phyloP scores from a whole-genome alignment of 2,113 vertebrate genomes.

The Ceuthmochares aereus region DNA sequence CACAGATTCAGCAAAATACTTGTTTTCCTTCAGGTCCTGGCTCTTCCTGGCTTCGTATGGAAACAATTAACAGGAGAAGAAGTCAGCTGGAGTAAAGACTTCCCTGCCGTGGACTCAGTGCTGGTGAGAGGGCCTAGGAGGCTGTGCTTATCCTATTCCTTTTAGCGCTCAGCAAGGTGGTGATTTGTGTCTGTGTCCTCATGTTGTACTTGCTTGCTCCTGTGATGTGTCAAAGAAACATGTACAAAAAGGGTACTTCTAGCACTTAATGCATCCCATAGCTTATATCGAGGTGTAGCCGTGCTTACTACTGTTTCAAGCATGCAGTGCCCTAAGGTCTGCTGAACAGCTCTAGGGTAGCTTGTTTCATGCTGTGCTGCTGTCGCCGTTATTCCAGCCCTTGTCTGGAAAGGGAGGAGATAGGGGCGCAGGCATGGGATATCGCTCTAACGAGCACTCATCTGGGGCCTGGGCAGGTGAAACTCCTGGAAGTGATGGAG shows the following conservation, averaged over 20 bases:
- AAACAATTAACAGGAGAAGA: constrained; percentile 94
- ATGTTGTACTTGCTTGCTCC: not conserved
- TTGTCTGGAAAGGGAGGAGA: not conserved
- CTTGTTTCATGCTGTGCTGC: not conserved
- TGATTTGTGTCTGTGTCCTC: not conserved
- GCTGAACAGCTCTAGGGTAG: not conserved
- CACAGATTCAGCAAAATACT: not conserved
- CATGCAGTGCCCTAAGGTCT: not conserved
- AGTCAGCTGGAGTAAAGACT: constrained; percentile 95
- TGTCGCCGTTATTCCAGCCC: not conserved
- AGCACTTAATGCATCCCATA: not conserved
- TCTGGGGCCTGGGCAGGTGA: constrained; percentile 80
- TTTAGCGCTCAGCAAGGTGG: not conserved
- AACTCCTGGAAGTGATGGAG: constrained; percentile 95
- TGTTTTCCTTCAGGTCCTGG: constrained; percentile 83
- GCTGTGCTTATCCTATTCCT: not conserved
- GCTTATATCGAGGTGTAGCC: not conserved
- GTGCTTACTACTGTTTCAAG: not conserved
- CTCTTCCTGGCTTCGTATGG: constrained; percentile 95
- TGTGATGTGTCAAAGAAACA: not conserved
- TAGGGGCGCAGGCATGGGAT: not conserved
- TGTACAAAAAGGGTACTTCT: not conserved
- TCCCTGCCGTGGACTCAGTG: constrained; percentile 93
- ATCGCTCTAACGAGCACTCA: not conserved
- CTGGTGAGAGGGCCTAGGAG: constrained; percentile 80